Base-by-base conservation (phyloP, 2,797 vertebrate species). In the Knipowitschia caucasica region DNA sequence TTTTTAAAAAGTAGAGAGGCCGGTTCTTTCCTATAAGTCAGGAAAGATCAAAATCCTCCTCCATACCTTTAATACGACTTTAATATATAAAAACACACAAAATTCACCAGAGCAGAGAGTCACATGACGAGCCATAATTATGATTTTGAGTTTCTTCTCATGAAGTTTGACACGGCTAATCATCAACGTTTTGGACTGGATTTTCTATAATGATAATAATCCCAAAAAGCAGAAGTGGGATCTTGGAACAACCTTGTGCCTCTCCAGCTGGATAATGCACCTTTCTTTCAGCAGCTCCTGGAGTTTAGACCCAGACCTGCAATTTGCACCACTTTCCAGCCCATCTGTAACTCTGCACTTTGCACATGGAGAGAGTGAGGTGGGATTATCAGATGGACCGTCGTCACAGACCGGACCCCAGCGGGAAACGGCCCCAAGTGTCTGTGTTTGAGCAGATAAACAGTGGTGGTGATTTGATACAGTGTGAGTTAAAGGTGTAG, bases 281-380 rank as follows among this genome's bases (percentile, higher is more conserved):
- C n/a, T 35, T 42, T 46, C 34, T 66, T 21, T 56, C 56, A 44
- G 1, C 53, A 65, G 75, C 70, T 44, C 58, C 38, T 10, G 15
- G 42, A 29, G 47, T 47, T 31, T 51, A 55, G 44, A 39, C n/a
- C 0, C 27, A 49, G 18, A 15, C 24, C 20, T 53, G 34, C 27
- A 62, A 50, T 38, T 57, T n/a, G 27, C 42, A 29, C 17, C 23
- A 52, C 34, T 30, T 52, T 47, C 61, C 21, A 30, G 24, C 36
- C 31, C 38, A 24, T 65, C 40, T 64, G 51, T 62, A 58, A 71
- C 34, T 9, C 26, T 25, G 42, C 44, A 26, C 52, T 35, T 29
- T 42, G 8, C 46, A 24, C 40, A 24, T 43, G 17, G 45, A 50
- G 8, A n/a, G n/a, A n/a, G 3, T 5, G 59, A 33, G 46, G 12